Evolutionary conservation across 2,113 vertebrate species (phyloP), one percentile per base, ranked within the genome.

Genomic region (Willisornis vidua): DNA sequence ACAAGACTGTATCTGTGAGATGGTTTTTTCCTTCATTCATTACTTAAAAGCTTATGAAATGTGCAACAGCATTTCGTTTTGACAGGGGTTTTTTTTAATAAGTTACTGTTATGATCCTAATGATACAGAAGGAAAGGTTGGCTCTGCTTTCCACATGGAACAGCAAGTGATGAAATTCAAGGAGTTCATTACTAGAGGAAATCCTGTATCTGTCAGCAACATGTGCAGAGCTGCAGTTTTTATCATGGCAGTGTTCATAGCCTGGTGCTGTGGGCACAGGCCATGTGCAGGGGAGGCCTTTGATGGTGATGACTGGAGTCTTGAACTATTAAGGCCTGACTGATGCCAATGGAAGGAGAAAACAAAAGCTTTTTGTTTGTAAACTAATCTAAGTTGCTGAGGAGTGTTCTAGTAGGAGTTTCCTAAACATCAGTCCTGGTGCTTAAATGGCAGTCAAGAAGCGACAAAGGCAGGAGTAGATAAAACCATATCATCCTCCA

Each of bases 21-120:
- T 86, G 20, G 1, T 62, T 77, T 67, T 81, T 95, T 91, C 28
- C 14, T 96, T 83, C 67, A 28, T 93, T 93, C 45, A 70, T 93
- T 92, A 55, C 82, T 92, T 92, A 74, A 85, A 91, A 85, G 51
- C 68, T 90, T 81, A 59, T 48, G 76, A 77, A 94, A 80, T 81
- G 77, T 93, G 79, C 51, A 92, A 2, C 48, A 84, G 29, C 12
- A 29, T 90, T 55, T 81, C 77, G 55, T 67, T 96, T 66, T 89
- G 84, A 84, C 86, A 94, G 54, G 17, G 65, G 12, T 52, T 45
- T 62, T 73, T 78, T 70, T 46, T 13, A 83, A 90, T 74, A 86
- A 81, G 87, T 90, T 81, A 66, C 83, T 78, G 20, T 93, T 77
- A 66, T 0, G 19, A 45, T 93, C 31, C 70, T 92, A 63, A 5